Evolutionary conservation across 2,888 invertebrate species (phyloP), one percentile per base, ranked within the genome.

Genomic region (Clistopyga incitator): DNA sequence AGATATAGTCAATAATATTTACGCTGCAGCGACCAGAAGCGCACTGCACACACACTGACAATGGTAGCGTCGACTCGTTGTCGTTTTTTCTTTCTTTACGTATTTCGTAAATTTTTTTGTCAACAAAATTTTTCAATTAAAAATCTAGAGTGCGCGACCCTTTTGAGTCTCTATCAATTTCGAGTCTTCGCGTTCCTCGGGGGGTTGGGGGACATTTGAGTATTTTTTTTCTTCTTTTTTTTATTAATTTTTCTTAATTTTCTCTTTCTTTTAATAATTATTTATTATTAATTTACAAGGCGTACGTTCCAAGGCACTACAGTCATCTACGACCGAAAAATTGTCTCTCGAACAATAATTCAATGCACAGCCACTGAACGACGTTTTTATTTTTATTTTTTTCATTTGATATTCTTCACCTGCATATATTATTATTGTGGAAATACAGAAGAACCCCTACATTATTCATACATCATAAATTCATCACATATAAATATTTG

Each of bases 41-140:
- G 90, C 90, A 92, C 92, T 92, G 92, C 92, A 92, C 91, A 92
- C 90, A 86, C 87, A 92, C 91, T 92, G 91, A 92, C 91, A 92
- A 92, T 92, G 90, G 89, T 88, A 88, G 81, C 84, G 84, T 78
- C 84, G 84, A 81, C 84, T 81, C 81, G 81, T 81, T 84, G 84
- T 81, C 84, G 81, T 78, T 83, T 84, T 80, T 81, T 80, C n/a
- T 75, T 29, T 82, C 52, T 61, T 84, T 82, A 81, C 59, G 72
- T 70, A 76, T 82, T n/a, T 67, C 56, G 71, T n/a, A 81, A 47
- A 54, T 64, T 68, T 59, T 76, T 18, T 54, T 70, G 42, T 59
- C 65, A 50, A 47, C 38, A 25, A 45, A 59, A 25, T 70, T 71
- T 78, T 81, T 68, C n/a, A 78, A 81, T 78, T 74, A 70, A 80